Evolutionary conservation across 1,140 invertebrate genomes (phyloP).

Genomic region (Acromyrmex echinatior): DNA sequence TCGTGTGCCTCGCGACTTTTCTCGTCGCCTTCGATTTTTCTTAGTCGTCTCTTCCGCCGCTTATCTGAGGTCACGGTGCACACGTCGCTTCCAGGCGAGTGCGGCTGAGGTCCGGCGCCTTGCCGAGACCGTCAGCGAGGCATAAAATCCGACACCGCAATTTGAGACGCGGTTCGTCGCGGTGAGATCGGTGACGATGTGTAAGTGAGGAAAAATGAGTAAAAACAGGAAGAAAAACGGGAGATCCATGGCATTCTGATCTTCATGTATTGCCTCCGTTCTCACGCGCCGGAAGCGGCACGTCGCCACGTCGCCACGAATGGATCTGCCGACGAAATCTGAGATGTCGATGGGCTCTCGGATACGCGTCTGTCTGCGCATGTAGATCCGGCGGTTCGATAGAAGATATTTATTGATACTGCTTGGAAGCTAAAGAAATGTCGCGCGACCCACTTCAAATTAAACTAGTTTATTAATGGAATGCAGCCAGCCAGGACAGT

Average conservation of each 20-base stretch:
- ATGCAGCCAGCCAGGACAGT: neutral
- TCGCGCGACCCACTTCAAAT: constrained; percentile 32
- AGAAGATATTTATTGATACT: constrained; percentile 68
- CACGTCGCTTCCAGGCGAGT: constrained; percentile 51
- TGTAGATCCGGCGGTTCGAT: constrained; percentile 69
- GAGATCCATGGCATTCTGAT: constrained; percentile 38
- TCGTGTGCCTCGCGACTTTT: constrained; percentile 19
- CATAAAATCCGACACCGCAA: constrained; percentile 69
- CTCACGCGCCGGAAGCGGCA: constrained; percentile 66
- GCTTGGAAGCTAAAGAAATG: constrained; percentile 42
- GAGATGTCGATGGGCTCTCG: constrained; percentile 60
- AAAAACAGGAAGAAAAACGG: constrained; percentile 36
- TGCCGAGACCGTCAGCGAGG: neutral
- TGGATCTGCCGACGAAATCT: constrained; percentile 66
- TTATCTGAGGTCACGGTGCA: constrained; percentile 41
- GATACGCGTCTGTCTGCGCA: constrained; percentile 7
- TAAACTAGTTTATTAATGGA: constrained; percentile 29
- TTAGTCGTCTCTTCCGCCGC: constrained; percentile 2
- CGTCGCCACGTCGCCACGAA: neutral
- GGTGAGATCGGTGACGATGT: neutral
- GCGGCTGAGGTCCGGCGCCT: neutral
- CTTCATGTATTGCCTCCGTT: neutral
- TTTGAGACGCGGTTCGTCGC: constrained; percentile 47
- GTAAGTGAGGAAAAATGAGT: constrained; percentile 38
- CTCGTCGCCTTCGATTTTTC: constrained; percentile 49